A percentile compares a stretch with the other conserved stretches of the same genome.
These are phyloP conservation scores for Chelidonichthys spinosus DNA, from an alignment of 2,797 vertebrate species.

Conservation along the genomic window DNA sequence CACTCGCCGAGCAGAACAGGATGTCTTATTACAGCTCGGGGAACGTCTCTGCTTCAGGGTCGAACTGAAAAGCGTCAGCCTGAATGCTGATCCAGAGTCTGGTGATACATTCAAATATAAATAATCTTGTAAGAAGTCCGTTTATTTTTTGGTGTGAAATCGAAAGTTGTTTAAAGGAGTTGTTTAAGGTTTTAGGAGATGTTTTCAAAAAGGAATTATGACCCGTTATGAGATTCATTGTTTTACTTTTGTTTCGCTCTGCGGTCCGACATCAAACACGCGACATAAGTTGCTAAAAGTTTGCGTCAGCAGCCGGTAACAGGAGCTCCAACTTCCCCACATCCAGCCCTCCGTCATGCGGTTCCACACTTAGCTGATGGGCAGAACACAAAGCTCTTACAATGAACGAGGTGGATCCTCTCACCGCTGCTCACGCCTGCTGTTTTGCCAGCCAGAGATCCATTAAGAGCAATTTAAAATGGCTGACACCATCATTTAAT, in stretches of 20 bases:
- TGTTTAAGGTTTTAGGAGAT: too few species aligned
- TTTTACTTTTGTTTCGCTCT: background rate
- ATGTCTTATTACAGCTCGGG: slow-evolving; percentile 52
- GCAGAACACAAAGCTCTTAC: slow-evolving; percentile 3
- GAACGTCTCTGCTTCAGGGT: slow-evolving; percentile 42
- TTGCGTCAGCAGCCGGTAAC: background rate
- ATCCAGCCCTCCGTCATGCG: background rate
- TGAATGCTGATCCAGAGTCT: slow-evolving; percentile 10
- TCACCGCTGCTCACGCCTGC: slow-evolving; percentile 18
- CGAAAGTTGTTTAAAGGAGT: too few species aligned
- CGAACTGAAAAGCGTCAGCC: background rate
- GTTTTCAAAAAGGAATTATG: too few species aligned
- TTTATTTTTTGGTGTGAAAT: too few species aligned
- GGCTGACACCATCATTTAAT: slow-evolving; percentile 22
- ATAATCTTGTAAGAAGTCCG: too few species aligned
- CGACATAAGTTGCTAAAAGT: background rate
- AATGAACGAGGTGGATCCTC: background rate
- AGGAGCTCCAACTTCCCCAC: background rate
- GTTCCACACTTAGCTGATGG: slow-evolving; percentile 10
- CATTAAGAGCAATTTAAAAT: slow-evolving; percentile 31
- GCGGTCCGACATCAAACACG: background rate
- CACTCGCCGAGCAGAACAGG: slow-evolving; percentile 54
- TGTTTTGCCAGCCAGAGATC: slow-evolving; percentile 28
- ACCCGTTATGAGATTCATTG: too few species aligned
- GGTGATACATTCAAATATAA: background rate